Conservation (phyloP, 2,797 vertebrate genomes). For the Neoniphon sammara region DNA sequence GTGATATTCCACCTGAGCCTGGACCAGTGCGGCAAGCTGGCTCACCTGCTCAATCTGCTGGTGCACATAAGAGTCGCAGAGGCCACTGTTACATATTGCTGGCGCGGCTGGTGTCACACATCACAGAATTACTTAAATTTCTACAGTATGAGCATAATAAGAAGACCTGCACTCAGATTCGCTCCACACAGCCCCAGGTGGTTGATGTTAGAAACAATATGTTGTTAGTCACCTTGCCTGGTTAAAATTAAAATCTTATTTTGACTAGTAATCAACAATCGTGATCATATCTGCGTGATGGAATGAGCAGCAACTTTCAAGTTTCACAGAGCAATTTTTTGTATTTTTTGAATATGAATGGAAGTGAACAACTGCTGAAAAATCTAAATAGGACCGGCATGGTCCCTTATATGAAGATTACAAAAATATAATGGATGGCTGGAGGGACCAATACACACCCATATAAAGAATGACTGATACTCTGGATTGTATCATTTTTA, state of each 20-base stretch:
- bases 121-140: not conserved
- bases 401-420: not conserved
- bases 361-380: too few species aligned
- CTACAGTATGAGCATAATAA: not conserved
- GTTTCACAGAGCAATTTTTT: too few species aligned
- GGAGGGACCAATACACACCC: not conserved
- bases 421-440: not conserved
- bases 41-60: constrained; percentile 97
- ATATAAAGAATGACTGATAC: too few species aligned
- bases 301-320: too few species aligned
- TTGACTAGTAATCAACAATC: too few species aligned
- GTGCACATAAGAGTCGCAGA: constrained; percentile 23
- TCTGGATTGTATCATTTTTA: too few species aligned
- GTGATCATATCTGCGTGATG: too few species aligned
- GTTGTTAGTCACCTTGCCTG: not conserved
- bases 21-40: constrained; percentile 94
- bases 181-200: not conserved
- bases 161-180: too few species aligned
- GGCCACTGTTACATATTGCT: constrained; percentile 20
- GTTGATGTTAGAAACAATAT: too few species aligned
- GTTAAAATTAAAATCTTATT: not conserved
- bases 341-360: too few species aligned
- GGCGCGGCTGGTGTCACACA: not conserved
- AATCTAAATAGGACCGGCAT: too few species aligned
- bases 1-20: constrained; percentile 98